These are phyloP conservation scores for Slavum lentiscoides DNA, from an alignment of 2,888 invertebrate genomes.

Conservation along the genomic window DNA sequence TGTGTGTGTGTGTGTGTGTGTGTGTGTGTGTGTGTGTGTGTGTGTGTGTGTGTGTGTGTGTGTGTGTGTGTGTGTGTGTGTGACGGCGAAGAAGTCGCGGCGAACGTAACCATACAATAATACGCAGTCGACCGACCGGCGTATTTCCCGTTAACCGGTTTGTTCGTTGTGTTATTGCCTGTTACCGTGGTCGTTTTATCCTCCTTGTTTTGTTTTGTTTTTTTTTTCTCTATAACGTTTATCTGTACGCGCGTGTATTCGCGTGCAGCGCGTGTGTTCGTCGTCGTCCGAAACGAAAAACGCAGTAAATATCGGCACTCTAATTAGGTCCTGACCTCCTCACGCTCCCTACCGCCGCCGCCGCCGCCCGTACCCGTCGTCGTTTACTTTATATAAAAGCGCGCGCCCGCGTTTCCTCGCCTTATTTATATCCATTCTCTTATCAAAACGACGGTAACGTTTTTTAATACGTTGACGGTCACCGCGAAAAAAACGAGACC, in stretches of 20 bases:
- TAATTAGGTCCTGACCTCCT: conserved; percentile 23
- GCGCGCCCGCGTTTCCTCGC: not conserved
- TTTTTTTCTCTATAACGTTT: too few species aligned
- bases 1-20: too few species aligned
- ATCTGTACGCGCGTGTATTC: not conserved
- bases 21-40: too few species aligned
- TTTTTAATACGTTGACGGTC: conserved; percentile 19
- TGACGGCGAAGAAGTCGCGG: too few species aligned
- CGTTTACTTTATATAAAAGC: not conserved
- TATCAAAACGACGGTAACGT: not conserved
- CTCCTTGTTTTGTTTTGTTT: too few species aligned
- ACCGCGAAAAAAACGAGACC: not conserved
- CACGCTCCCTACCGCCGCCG: too few species aligned
- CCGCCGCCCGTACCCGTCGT: too few species aligned
- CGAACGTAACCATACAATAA: too few species aligned
- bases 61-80: not conserved
- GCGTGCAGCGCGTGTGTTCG: not conserved
- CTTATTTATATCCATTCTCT: not conserved
- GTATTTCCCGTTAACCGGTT: conserved; percentile 33
- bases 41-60: not conserved
- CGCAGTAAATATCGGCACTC: not conserved
- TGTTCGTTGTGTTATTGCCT: not conserved
- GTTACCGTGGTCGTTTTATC: not conserved
- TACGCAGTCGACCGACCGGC: not conserved
- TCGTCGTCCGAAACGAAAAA: not conserved